A percentile compares a stretch with the other conserved stretches of the same genome.
These are phyloP conservation scores for Anthoscopus minutus DNA, from an alignment of 2,113 vertebrate genomes.

Conservation along the genomic window DNA sequence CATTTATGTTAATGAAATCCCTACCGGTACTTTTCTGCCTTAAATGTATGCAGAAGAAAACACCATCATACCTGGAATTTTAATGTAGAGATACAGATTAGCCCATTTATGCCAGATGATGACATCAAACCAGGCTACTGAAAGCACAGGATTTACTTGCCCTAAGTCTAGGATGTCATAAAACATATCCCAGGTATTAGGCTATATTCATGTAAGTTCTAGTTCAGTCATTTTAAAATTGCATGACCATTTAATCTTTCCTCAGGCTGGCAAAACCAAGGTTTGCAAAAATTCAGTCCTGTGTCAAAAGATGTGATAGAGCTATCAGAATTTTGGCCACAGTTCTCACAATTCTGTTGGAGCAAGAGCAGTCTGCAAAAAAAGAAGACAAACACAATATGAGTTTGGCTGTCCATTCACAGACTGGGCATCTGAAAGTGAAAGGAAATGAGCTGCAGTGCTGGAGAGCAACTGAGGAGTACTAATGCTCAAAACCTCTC, in stretches of 20 bases:
- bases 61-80: not conserved
- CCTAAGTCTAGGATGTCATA: not conserved
- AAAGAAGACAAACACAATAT: not conserved
- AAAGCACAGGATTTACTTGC: not conserved
- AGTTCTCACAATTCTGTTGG: not conserved
- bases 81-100: not conserved
- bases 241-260: not conserved
- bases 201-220: not conserved
- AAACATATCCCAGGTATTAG: not conserved
- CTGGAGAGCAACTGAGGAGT: not conserved
- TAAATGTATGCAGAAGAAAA: not conserved
- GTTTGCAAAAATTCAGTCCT: not conserved
- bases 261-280: not conserved
- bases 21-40: not conserved
- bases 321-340: not conserved
- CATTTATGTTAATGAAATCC: not conserved
- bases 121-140: not conserved
- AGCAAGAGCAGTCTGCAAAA: not conserved
- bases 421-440: not conserved
- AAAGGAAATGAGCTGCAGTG: not conserved
- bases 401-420: not conserved
- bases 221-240: not conserved
- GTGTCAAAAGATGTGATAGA: not conserved
- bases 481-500: not conserved
- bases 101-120: not conserved